These are phyloP conservation scores for Rhagium mordax DNA, from an alignment of 2,888 invertebrate genomes.

Conservation along the genomic window DNA sequence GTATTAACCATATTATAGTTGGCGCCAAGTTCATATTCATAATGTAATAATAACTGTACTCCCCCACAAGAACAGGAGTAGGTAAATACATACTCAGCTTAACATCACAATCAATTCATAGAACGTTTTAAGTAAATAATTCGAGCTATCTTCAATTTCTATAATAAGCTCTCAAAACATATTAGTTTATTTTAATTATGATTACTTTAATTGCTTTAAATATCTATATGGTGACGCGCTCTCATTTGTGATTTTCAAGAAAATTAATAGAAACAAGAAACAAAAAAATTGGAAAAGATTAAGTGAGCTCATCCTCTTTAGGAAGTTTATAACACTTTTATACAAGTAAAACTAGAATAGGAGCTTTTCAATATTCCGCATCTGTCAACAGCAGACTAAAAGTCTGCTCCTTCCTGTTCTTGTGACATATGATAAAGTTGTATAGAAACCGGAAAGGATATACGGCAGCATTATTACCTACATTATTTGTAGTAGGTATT, in stretches of 20 bases:
- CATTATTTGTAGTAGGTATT: neutral
- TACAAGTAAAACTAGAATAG: neutral
- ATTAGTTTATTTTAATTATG: too few species aligned
- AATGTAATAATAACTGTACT: neutral
- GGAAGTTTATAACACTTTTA: neutral
- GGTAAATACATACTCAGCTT: too few species aligned
- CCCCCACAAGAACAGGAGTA: too few species aligned
- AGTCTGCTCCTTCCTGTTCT: conserved; percentile 13
- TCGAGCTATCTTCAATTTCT: too few species aligned
- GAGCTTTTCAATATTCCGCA: conserved; percentile 1
- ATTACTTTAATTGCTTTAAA: too few species aligned
- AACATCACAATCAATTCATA: too few species aligned
- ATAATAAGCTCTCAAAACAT: too few species aligned
- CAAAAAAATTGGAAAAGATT: neutral
- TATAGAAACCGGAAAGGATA: neutral
- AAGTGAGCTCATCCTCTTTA: neutral
- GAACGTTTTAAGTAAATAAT: too few species aligned
- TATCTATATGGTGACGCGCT: neutral
- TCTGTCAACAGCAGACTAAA: conserved; percentile 15
- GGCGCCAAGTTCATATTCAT: neutral
- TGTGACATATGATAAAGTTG: neutral
- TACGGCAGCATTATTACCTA: neutral
- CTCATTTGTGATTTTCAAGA: neutral
- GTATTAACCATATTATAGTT: neutral
- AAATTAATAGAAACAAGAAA: neutral